Percentiles rank a stretch among this genome's conserved stretches.
Evolutionary conservation across 2,797 vertebrate genomes (phyloP).

Genomic region (Enteromius afrohamiltoni): DNA sequence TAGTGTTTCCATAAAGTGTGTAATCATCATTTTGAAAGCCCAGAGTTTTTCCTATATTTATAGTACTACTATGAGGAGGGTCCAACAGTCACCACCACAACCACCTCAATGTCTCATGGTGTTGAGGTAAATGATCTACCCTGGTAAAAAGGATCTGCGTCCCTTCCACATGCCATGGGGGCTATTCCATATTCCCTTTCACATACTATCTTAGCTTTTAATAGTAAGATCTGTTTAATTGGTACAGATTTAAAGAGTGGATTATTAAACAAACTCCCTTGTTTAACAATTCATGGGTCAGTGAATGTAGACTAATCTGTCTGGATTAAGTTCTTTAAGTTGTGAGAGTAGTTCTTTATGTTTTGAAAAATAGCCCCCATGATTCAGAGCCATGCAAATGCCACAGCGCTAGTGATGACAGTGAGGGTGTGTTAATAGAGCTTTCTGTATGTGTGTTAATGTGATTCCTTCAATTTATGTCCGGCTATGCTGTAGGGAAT

Average conservation of each 20-base stretch:
- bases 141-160: conserved; percentile 47
- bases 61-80: conserved; percentile 87
- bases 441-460: not conserved
- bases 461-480: not conserved
- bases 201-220: not conserved
- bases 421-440: conserved; percentile 14
- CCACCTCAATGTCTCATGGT: conserved; percentile 73
- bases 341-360: not conserved
- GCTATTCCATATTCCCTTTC: conserved; percentile 47
- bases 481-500: not conserved
- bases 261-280: conserved; percentile 59
- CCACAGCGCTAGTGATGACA: not conserved
- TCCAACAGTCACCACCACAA: conserved; percentile 74
- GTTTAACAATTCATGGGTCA: conserved; percentile 53
- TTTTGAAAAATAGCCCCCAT: conserved; percentile 57
- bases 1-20: conserved; percentile 70
- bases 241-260: conserved; percentile 15
- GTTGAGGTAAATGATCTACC: conserved; percentile 82
- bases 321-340: not conserved
- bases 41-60: conserved; percentile 76
- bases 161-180: conserved; percentile 59
- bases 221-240: not conserved
- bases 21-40: conserved; percentile 71
- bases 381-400: conserved; percentile 21
- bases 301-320: not conserved